Conservation (phyloP, 2,797 vertebrate species). For the Heliangelus exortis region DNA sequence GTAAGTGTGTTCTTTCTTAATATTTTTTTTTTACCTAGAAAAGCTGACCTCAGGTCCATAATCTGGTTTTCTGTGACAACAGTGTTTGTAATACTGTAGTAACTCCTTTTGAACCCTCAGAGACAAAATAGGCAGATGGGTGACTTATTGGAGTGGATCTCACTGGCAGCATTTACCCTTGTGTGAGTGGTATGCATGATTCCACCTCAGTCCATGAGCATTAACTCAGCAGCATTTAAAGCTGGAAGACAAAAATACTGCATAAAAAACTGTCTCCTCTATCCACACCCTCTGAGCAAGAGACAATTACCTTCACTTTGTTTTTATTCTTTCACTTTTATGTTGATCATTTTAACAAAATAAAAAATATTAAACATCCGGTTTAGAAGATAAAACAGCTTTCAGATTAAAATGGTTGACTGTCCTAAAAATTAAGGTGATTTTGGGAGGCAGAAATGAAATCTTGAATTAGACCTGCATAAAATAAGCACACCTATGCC, state of each 20-base stretch:
- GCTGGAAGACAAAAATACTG: not conserved
- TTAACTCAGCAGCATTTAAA: not conserved
- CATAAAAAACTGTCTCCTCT: not conserved
- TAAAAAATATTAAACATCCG: not conserved
- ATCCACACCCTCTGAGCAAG: not conserved
- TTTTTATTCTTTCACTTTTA: not conserved
- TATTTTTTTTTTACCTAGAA: conserved; percentile 9
- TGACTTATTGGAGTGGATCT: not conserved
- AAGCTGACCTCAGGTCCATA: not conserved
- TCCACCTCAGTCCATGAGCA: not conserved
- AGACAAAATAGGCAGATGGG: not conserved
- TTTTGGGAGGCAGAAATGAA: not conserved
- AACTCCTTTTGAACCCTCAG: not conserved
- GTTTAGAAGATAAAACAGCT: not conserved
- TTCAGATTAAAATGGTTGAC: not conserved
- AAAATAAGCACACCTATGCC: not conserved
- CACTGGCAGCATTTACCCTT: not conserved
- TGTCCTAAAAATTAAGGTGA: not conserved
- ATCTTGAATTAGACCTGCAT: not conserved
- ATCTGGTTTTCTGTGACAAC: not conserved
- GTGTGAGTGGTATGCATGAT: not conserved
- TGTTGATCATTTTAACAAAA: not conserved
- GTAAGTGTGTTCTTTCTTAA: not conserved
- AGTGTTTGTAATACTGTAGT: not conserved
- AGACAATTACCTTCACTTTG: not conserved